Conservation (phyloP, 2,888 invertebrate genomes). For the Calameuta pallipes region DNA sequence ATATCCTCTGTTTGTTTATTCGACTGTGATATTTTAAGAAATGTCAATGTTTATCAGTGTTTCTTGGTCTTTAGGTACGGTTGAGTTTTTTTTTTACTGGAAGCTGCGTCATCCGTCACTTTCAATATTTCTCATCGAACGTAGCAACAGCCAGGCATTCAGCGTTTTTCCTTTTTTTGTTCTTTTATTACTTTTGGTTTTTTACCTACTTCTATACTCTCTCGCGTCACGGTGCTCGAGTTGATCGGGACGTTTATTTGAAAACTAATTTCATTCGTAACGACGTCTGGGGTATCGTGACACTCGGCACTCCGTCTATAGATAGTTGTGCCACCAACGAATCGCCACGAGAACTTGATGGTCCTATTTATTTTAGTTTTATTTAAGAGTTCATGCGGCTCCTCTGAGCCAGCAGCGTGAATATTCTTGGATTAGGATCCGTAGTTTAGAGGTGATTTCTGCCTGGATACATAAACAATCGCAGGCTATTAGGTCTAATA, state of each 20-base stretch:
- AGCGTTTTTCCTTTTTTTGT: neutral
- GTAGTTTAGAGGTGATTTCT: constrained; percentile 20
- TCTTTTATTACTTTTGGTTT: neutral
- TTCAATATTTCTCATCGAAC: neutral
- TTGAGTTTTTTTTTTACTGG: neutral
- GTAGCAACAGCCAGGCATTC: neutral
- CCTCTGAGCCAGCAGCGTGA: constrained; percentile 13
- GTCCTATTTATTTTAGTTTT: constrained; percentile 35
- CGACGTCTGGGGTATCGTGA: neutral
- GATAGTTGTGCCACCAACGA: neutral
- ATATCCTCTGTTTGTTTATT: neutral
- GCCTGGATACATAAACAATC: constrained; percentile 27
- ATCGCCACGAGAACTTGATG: constrained; percentile 11
- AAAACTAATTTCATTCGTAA: constrained; percentile 32
- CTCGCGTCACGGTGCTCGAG: constrained; percentile 5
- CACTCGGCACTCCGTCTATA: neutral
- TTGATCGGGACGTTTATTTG: constrained; percentile 28
- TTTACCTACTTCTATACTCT: neutral
- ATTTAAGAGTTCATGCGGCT: constrained; percentile 27
- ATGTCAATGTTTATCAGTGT: neutral
- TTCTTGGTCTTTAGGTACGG: neutral
- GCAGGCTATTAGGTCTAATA: constrained; percentile 16
- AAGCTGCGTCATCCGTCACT: neutral
- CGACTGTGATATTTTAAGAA: neutral
- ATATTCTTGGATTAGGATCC: constrained; percentile 29